phyloP scores from a whole-genome alignment of 2,888 invertebrate genomes.

The Chrysolina americana region DNA sequence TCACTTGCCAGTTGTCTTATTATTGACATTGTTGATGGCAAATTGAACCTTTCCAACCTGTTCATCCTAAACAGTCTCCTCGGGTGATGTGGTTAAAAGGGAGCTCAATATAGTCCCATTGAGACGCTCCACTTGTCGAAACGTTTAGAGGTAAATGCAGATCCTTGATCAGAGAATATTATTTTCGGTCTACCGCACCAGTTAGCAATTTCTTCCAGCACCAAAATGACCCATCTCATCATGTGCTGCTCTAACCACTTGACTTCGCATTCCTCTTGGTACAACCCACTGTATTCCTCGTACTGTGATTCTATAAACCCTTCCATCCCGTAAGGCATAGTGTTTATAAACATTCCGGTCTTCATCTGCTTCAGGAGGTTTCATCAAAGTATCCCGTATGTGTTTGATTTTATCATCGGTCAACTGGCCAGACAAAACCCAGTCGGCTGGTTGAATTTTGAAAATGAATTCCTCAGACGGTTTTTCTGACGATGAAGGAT shows the following conservation, averaged over 20 bases:
- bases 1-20: no score
- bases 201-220: neutral
- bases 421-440: constrained; percentile 52
- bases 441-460: constrained; percentile 50
- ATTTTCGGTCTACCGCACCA: neutral
- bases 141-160: neutral
- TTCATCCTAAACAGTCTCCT: no score
- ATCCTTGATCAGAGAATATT: neutral
- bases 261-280: no score
- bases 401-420: constrained; percentile 48
- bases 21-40: no score
- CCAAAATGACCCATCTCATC: no score
- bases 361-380: constrained; percentile 18
- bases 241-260: no score
- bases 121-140: no score
- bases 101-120: no score
- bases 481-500: constrained; percentile 41
- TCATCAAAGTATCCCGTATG: constrained; percentile 41
- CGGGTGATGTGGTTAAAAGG: no score
- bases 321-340: constrained; percentile 27
- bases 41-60: no score
- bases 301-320: constrained; percentile 10
- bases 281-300: no score
- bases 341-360: no score
- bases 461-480: constrained; percentile 22